Evolutionary conservation across 2,797 vertebrate species (phyloP), one percentile per base, ranked within the genome.

Genomic region (Sebastiscus albofasciatus): DNA sequence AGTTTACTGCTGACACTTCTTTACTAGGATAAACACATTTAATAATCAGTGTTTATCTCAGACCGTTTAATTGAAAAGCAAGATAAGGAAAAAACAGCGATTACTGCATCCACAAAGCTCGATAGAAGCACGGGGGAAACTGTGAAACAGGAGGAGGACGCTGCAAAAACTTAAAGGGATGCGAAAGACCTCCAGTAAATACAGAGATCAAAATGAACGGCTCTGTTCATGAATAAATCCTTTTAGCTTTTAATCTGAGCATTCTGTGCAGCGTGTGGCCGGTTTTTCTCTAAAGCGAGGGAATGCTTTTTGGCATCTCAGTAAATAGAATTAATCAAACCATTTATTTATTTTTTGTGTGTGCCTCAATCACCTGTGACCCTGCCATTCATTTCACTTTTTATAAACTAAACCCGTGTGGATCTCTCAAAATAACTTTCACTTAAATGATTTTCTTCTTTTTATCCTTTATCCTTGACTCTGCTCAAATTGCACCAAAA

Each of bases 161-260:
- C 46, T 9, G 46, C 46, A 9, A 49, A 49, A 49, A 20, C 46
- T 20, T 49, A 64, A 58, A 70, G 16, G 46, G 64, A 55, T 67
- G 22, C 79, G 74, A 86, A 77, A 42, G 54, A 87, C 58, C n/a
- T 79, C 59, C 46, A 83, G 72, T 86, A 87, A 85, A 85, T 86
- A 82, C 29, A 54, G 59, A 81, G 54, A 86, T 82, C 79, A 85
- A 87, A 88, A 49, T 49, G 18, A 49, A 49, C 8, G 18, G 18
- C 46, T 49, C 46, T 20, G 46, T 49, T 49, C 46, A 49, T 49
- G 46, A 49, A 49, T 70, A 31, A 76, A 82, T 77, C 12, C 42
- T 79, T 81, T 46, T 49, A 49, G 46, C 18, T 49, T 46, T 49
- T 20, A 31, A 26, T 80, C 22, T 79, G 8, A 65, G n/a, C 56